Evolutionary conservation across 1,140 invertebrate species (phyloP).

Genomic region (Musca vetustissima): DNA sequence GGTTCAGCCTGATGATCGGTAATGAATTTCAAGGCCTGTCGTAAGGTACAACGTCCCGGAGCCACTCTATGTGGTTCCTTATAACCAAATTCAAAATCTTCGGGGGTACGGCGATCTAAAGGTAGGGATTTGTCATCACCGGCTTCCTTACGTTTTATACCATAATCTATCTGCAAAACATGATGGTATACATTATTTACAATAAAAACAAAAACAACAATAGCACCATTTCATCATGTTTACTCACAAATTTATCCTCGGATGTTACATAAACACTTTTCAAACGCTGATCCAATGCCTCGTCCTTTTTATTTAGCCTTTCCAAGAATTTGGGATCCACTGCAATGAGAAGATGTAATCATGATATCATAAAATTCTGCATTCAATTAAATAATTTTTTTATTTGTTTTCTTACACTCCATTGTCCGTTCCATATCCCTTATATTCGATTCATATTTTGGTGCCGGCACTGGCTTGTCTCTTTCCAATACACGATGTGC

Average conservation of each 20-base stretch:
- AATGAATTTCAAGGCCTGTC: constrained; percentile 63
- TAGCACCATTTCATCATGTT: not conserved
- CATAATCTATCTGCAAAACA: constrained; percentile 34
- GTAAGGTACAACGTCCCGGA: constrained; percentile 60
- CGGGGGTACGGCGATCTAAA: constrained; percentile 44
- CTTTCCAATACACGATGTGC: constrained; percentile 66
- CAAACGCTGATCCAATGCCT: constrained; percentile 61
- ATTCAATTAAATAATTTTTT: too few relatives aligned
- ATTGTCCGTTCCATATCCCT: constrained; percentile 65
- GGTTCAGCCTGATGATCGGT: constrained; percentile 64
- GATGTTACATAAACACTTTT: constrained; percentile 73
- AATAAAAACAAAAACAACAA: too few relatives aligned
- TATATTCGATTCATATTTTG: constrained; percentile 61
- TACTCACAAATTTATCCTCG: constrained; percentile 54
- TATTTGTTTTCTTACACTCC: too few relatives aligned
- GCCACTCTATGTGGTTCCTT: constrained; percentile 60
- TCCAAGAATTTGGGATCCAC: constrained; percentile 64
- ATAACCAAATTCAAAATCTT: constrained; percentile 60
- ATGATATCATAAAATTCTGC: too few relatives aligned
- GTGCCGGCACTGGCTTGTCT: constrained; percentile 68
- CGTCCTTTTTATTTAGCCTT: constrained; percentile 63
- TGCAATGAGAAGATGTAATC: constrained; percentile 44
- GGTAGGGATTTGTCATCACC: constrained; percentile 38
- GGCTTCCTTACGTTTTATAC: constrained; percentile 23
- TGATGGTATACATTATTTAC: not conserved